These are phyloP conservation scores for Oostethus manadensis DNA, from an alignment of 2,113 vertebrate species.

Conservation along the genomic window DNA sequence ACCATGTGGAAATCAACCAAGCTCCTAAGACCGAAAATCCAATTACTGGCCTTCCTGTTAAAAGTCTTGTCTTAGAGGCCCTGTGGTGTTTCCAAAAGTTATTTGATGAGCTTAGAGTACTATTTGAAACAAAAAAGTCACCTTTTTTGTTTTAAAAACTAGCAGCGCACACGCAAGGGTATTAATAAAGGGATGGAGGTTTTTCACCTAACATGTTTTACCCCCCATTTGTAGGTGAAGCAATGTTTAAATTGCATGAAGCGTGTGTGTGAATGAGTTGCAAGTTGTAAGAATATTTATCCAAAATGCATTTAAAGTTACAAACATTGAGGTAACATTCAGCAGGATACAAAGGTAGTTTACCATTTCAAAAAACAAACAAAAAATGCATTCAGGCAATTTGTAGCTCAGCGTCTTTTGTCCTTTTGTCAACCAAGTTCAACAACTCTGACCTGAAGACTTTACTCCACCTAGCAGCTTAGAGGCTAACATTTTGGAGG, in stretches of 20 bases:
- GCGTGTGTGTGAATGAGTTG: no score
- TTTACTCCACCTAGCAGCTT: constrained; percentile 57
- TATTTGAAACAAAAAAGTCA: constrained; percentile 15
- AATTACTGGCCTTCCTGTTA: background rate
- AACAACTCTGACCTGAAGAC: constrained; percentile 47
- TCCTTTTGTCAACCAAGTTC: constrained; percentile 16
- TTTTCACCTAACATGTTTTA: background rate
- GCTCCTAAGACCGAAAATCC: constrained; percentile 11
- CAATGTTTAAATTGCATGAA: background rate
- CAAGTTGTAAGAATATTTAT: constrained; percentile 27
- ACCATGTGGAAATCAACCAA: background rate
- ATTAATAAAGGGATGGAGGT: background rate
- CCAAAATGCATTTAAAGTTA: constrained; percentile 46
- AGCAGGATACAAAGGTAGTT: constrained; percentile 25
- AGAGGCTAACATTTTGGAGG: constrained; percentile 18
- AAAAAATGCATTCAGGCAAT: constrained; percentile 33
- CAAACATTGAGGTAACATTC: constrained; percentile 56
- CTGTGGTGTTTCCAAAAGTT: constrained; percentile 28
- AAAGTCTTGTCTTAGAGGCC: constrained; percentile 41
- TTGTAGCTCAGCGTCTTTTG: background rate
- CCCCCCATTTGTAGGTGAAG: background rate
- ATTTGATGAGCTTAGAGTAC: constrained; percentile 12
- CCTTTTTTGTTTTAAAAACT: constrained; percentile 22
- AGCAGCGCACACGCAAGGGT: constrained; percentile 9
- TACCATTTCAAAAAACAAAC: constrained; percentile 8